phyloP scores from a whole-genome alignment of 2,113 vertebrate genomes.

The Dermatemys mawii region DNA sequence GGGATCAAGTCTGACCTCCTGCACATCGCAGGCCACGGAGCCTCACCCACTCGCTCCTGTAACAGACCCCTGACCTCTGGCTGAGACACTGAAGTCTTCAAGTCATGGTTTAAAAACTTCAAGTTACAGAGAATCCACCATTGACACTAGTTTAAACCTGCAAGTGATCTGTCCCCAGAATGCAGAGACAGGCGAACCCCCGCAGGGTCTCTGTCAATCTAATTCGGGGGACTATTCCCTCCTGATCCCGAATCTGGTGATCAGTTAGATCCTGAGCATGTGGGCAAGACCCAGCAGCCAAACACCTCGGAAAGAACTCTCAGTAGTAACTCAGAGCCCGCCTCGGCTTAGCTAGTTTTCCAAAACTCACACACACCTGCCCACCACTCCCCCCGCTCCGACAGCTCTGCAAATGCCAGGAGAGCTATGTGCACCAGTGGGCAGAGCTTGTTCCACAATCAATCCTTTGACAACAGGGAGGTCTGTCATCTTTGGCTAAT shows the following conservation, averaged over 20 bases:
- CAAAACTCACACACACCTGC: neutral
- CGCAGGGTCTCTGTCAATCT: neutral
- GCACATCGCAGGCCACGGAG: no score
- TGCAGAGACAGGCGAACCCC: neutral
- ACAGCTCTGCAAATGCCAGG: rapidly evolving
- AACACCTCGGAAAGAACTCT: neutral
- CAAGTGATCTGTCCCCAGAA: neutral
- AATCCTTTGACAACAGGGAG: neutral
- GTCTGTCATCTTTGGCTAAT: neutral
- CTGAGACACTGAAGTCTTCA: neutral
- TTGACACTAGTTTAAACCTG: neutral
- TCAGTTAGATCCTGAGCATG: neutral
- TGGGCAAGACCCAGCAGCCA: neutral
- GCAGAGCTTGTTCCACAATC: neutral
- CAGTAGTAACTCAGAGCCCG: neutral
- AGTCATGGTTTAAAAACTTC: neutral
- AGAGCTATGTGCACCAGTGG: rapidly evolving
- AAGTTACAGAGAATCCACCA: neutral
- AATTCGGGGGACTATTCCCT: neutral
- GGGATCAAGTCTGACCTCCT: neutral
- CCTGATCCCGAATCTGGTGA: neutral
- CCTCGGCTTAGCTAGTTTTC: neutral
- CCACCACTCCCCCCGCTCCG: neutral
- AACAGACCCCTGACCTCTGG: neutral
- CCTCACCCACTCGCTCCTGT: no score